phyloP scores from a whole-genome alignment of 2,113 vertebrate genomes.

The Azemiops feae region DNA sequence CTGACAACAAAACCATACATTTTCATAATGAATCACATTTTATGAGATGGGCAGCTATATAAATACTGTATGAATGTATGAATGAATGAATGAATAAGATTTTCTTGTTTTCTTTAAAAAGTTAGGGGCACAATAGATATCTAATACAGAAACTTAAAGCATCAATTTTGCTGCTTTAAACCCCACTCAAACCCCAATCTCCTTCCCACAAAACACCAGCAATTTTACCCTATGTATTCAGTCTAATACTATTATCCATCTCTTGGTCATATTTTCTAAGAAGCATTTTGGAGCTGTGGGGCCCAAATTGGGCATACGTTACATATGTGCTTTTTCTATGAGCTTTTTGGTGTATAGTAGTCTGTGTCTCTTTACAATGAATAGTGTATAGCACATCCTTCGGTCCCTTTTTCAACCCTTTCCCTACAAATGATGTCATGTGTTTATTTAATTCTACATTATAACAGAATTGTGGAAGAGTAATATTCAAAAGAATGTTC shows the following conservation, averaged over 20 bases:
- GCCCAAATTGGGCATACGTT: neutral
- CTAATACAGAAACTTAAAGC: neutral
- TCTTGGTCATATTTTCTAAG: neutral
- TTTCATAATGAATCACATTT: neutral
- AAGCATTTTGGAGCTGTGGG: neutral
- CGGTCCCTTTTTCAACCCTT: neutral
- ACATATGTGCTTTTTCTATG: neutral
- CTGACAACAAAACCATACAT: neutral
- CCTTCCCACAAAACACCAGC: neutral
- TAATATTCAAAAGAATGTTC: neutral
- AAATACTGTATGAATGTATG: neutral
- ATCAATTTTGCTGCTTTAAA: neutral
- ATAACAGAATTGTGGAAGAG: neutral
- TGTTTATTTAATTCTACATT: neutral
- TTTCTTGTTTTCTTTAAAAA: neutral
- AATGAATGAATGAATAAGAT: neutral
- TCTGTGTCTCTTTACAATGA: neutral
- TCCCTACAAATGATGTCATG: neutral
- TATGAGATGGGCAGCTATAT: neutral
- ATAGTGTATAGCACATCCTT: neutral
- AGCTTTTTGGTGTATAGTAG: neutral
- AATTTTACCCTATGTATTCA: neutral
- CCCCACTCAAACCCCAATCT: neutral
- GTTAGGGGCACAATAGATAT: neutral
- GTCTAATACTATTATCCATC: neutral